Percentiles rank a stretch among this genome's conserved stretches.
phyloP scores from a whole-genome alignment of 2,888 invertebrate genomes.

The Thumatha senex region DNA sequence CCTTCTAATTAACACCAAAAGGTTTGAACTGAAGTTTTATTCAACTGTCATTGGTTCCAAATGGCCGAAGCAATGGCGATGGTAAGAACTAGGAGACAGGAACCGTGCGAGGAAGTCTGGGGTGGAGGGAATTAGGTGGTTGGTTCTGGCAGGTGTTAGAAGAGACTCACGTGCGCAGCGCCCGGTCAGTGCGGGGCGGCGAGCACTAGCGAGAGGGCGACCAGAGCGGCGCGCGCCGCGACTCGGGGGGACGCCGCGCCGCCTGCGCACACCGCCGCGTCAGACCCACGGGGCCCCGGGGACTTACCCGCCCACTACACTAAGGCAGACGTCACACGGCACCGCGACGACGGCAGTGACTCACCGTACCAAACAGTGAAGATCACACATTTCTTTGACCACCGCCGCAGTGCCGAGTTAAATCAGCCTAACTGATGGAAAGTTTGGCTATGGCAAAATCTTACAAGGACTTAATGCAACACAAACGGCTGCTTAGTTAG shows the following conservation, averaged over 20 bases:
- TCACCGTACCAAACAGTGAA: too few relatives aligned
- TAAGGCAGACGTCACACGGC: constrained; percentile 1
- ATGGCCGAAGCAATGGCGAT: constrained; percentile 23
- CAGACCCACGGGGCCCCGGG: constrained; percentile 18
- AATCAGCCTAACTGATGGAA: constrained; percentile 18
- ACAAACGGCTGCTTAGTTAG: too few relatives aligned
- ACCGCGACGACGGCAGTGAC: too few relatives aligned
- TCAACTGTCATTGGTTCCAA: constrained; percentile 20
- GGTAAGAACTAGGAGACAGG: constrained; percentile 31
- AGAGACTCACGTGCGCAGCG: constrained; percentile 74
- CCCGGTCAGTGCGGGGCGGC: constrained; percentile 78
- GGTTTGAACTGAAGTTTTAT: not conserved
- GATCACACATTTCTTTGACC: too few relatives aligned
- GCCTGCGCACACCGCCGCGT: constrained; percentile 69
- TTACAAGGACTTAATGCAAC: too few relatives aligned
- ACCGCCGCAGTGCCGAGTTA: too few relatives aligned
- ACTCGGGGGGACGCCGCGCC: constrained; percentile 66
- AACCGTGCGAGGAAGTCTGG: constrained; percentile 11
- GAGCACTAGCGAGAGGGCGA: constrained; percentile 68
- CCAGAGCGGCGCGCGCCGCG: constrained; percentile 65
- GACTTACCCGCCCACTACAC: not conserved
- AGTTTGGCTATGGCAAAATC: too few relatives aligned
- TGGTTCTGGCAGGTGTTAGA: constrained; percentile 22
- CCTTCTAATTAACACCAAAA: not conserved
- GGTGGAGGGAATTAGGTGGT: constrained; percentile 19